phyloP scores from a whole-genome alignment of 2,113 vertebrate species.

The Heterotilapia buettikoferi region DNA sequence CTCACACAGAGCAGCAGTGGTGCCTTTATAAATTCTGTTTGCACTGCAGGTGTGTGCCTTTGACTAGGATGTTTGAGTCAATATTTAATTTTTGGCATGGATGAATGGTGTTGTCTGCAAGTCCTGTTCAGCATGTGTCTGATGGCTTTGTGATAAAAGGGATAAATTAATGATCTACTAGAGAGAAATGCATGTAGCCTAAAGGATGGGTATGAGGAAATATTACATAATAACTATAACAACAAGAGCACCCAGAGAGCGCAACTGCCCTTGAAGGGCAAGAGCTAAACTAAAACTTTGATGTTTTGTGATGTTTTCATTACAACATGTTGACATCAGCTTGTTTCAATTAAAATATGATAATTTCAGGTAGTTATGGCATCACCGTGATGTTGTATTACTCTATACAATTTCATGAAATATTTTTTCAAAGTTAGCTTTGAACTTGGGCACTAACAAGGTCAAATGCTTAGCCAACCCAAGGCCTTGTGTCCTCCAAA shows the following conservation, averaged over 20 bases:
- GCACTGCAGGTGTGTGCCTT: neutral
- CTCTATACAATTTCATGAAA: neutral
- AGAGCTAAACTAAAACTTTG: neutral
- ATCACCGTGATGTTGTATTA: neutral
- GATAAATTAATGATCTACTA: neutral
- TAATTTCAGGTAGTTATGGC: neutral
- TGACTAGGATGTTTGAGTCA: neutral
- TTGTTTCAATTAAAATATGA: neutral
- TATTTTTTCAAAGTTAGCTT: rapidly evolving
- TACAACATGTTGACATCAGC: rapidly evolving
- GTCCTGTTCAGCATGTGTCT: neutral
- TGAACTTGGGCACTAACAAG: neutral
- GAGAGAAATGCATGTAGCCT: neutral
- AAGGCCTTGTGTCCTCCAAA: neutral
- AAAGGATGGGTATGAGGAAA: rapidly evolving
- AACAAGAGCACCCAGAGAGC: neutral
- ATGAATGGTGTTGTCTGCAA: neutral
- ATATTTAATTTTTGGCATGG: neutral
- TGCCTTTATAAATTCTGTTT: neutral
- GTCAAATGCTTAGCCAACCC: rapidly evolving
- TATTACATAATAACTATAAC: neutral
- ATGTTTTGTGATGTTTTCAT: neutral
- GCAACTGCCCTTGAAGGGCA: neutral
- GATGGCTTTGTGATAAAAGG: neutral
- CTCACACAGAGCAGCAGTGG: neutral